Percentiles rank a stretch among this genome's conserved stretches.
phyloP scores from a whole-genome alignment of 2,797 vertebrate species.

The Leptoclinus maculatus region DNA sequence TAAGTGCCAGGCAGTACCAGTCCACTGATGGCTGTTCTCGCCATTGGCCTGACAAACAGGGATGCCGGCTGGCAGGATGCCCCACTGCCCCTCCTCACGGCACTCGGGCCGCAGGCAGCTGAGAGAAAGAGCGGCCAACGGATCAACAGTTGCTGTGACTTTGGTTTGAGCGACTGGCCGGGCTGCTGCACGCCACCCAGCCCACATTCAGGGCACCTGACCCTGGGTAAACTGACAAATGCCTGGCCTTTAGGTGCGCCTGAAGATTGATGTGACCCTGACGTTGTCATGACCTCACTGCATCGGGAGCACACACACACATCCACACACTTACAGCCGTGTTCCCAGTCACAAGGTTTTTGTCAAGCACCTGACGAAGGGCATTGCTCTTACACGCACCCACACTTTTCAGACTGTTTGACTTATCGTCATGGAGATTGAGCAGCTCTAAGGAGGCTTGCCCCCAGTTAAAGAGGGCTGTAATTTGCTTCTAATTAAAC shows the following conservation, averaged over 20 bases:
- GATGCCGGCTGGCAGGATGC: conserved; percentile 63
- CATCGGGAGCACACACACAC: conserved; percentile 6
- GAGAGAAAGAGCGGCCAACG: conserved; percentile 63
- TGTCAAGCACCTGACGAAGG: conserved; percentile 32
- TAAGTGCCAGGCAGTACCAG: conserved; percentile 74
- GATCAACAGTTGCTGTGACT: conserved; percentile 77
- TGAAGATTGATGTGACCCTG: conserved; percentile 55
- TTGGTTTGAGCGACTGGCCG: conserved; percentile 71
- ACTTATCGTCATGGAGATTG: conserved; percentile 36
- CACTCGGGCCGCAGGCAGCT: conserved; percentile 68
- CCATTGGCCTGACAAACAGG: conserved; percentile 72
- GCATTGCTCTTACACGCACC: neutral
- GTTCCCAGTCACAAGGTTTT: conserved; percentile 19
- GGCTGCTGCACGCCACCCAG: conserved; percentile 68
- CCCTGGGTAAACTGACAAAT: conserved; percentile 82
- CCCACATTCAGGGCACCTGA: conserved; percentile 71
- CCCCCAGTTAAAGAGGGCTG: conserved; percentile 19
- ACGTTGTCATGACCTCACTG: conserved; percentile 47
- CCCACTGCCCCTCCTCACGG: conserved; percentile 28
- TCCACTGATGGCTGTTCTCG: conserved; percentile 55
- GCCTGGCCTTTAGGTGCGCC: conserved; percentile 62
- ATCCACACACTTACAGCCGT: conserved; percentile 10
- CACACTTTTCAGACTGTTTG: conserved; percentile 27
- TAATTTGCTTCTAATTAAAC: conserved; percentile 52
- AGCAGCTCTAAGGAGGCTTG: conserved; percentile 12